Base-by-base conservation (phyloP, 2,888 invertebrate species). In the Amphiduros pacificus region DNA sequence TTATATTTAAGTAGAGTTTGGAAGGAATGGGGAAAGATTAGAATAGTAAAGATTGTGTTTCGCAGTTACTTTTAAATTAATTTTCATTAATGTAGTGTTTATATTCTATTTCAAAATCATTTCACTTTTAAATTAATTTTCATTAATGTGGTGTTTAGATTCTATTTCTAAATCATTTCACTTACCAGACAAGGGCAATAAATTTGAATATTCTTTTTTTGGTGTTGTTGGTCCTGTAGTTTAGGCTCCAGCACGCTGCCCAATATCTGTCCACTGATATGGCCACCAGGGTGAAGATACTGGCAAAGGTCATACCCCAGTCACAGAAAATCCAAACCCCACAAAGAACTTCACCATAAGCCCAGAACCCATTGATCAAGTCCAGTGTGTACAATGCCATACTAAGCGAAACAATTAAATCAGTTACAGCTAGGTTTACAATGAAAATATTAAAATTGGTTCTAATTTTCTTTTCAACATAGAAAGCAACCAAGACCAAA, bases 241-340 rank as follows among this genome's bases (percentile, higher is more conserved):
- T 71, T n/a, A 73, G 41, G 41, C 70, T 68, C 74, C 73, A 74
- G 14, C 58, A 65, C 64, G 20, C 74, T 1, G 74, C 69, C 77
- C 77, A 77, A 29, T 72, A 74, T 36, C 76, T 66, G 65, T 76
- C 76, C 1, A 74, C 36, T 0, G 75, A 75, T 28, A 80, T 79
- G 44, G 77, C 74, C 28, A 77, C 71, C 2, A 80, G 65, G 2
- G 78, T 78, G 65, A 77, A 77, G 32, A 79, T 78, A 1, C 75
- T 74, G 26, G 77, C 77, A 59, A 80, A 79, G 17, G 79, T 80
- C 80, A 77, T 78, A 24, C 76, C 77, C 64, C 77, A 79, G 63
- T 79, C 79, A 62, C 73, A 74, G 70, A 79, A 78, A 41, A 79
- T 73, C 79, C 79, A 79, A 36, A 77, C 63, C 3, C 71, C 72